Conservation (phyloP, 2,113 vertebrate genomes). For the Epinephelus cyanopodus region DNA sequence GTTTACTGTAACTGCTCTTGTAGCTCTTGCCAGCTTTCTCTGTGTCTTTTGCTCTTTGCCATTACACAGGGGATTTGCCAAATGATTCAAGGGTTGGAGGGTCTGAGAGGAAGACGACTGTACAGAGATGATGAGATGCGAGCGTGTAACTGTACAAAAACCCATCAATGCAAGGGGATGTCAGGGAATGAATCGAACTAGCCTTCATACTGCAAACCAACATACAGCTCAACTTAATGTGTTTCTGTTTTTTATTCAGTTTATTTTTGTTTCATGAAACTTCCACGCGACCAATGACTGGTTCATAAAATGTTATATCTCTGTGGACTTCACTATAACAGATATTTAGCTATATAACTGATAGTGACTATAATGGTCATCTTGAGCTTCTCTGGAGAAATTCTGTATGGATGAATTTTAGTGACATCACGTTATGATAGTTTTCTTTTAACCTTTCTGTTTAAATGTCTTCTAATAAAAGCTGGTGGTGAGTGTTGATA, state of each 20-base stretch:
- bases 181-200: slow-evolving; percentile 69
- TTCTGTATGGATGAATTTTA: slow-evolving; percentile 63
- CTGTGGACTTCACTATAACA: slow-evolving; percentile 76
- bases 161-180: slow-evolving; percentile 51
- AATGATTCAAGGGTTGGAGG: slow-evolving; percentile 48
- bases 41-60: slow-evolving; percentile 57
- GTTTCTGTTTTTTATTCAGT: slow-evolving; percentile 64
- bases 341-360: slow-evolving; percentile 74
- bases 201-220: slow-evolving; percentile 81
- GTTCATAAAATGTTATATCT: slow-evolving; percentile 73
- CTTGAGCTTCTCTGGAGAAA: slow-evolving; percentile 53
- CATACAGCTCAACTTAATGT: slow-evolving; percentile 74
- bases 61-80: slow-evolving; percentile 50
- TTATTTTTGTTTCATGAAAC: slow-evolving; percentile 70
- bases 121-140: slow-evolving; percentile 46
- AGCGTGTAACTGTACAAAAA: slow-evolving; percentile 50
- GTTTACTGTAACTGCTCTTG: slow-evolving; percentile 64
- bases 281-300: slow-evolving; percentile 53
- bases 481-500: slow-evolving; percentile 55
- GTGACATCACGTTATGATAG: slow-evolving; percentile 31
- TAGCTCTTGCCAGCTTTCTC: slow-evolving; percentile 63
- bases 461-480: slow-evolving; percentile 78
- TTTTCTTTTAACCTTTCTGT: slow-evolving; percentile 61
- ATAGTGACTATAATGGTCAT: slow-evolving; percentile 64
- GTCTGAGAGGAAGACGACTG: slow-evolving; percentile 34